phyloP scores from a whole-genome alignment of 2,888 invertebrate genomes.

The Pogonocherus hispidulus region DNA sequence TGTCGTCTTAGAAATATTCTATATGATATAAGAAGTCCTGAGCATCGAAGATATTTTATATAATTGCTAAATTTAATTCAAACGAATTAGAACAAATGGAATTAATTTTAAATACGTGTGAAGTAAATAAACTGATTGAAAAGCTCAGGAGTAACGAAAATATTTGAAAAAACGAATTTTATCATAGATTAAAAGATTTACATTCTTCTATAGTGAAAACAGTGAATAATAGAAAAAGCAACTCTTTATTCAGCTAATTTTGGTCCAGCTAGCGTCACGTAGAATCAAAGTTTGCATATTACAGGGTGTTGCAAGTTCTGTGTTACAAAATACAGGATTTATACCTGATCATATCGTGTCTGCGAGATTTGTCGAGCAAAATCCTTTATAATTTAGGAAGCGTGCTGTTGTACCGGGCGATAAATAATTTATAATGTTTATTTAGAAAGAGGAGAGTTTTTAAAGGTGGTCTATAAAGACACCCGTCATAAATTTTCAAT shows the following conservation, averaged over 20 bases:
- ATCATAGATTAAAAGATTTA: no score
- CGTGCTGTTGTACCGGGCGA: conserved; percentile 2
- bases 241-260: no score
- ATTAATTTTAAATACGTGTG: no score
- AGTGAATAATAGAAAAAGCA: no score
- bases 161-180: no score
- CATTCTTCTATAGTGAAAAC: no score
- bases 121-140: no score
- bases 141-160: no score
- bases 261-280: no score
- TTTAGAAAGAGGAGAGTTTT: conserved; percentile 18
- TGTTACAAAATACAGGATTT: neutral
- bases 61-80: no score
- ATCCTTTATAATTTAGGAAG: conserved; percentile 23
- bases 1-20: conserved; percentile 45
- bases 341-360: conserved; percentile 23
- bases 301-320: neutral
- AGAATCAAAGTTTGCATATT: neutral
- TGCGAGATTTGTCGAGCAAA: conserved; percentile 4
- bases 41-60: no score
- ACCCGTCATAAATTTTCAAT: conserved; percentile 9
- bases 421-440: conserved; percentile 22
- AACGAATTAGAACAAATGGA: no score
- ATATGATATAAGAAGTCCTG: neutral
- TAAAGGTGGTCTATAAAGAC: conserved; percentile 2